Evolutionary conservation across 2,888 invertebrate species (phyloP).

Genomic region (Nowickia ferox): DNA sequence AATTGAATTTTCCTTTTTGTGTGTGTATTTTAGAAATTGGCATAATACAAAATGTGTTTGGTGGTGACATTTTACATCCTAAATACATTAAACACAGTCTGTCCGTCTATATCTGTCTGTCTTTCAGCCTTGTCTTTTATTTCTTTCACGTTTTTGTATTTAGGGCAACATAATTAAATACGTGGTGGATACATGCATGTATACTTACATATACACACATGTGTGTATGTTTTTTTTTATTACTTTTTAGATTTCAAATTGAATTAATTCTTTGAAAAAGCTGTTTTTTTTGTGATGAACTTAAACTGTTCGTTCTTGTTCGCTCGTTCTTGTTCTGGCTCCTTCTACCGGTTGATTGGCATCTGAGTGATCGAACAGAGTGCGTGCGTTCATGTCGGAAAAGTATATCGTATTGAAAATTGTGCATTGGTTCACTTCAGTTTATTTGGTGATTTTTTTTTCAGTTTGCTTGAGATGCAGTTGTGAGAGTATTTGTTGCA

Average conservation of each 20-base stretch:
- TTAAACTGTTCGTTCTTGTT: conserved; percentile 25
- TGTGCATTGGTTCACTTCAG: conserved; percentile 20
- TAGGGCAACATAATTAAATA: conserved; percentile 31
- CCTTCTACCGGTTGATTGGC: conserved; percentile 40
- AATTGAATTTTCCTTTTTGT: conserved; percentile 58
- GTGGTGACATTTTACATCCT: conserved; percentile 44
- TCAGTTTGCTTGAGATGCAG: conserved; percentile 3
- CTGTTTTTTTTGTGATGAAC: conserved; percentile 27
- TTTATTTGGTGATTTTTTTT: conserved; percentile 14
- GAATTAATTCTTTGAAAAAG: conserved; percentile 51
- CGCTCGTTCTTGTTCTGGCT: not conserved
- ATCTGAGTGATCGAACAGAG: conserved; percentile 57
- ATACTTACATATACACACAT: too few species aligned
- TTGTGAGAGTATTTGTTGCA: conserved; percentile 32
- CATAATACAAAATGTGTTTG: conserved; percentile 25
- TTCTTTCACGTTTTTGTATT: conserved; percentile 25
- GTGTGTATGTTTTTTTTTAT: too few species aligned
- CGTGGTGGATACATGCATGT: conserved; percentile 12
- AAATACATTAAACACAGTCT: not conserved
- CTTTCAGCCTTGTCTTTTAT: not conserved
- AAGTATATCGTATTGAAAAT: not conserved
- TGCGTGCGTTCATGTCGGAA: conserved; percentile 37
- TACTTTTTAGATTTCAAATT: conserved; percentile 27
- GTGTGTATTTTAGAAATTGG: conserved; percentile 14
- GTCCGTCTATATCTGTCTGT: not conserved